Conservation (phyloP, 2,888 invertebrate species). For the Eristalis pertinax region DNA sequence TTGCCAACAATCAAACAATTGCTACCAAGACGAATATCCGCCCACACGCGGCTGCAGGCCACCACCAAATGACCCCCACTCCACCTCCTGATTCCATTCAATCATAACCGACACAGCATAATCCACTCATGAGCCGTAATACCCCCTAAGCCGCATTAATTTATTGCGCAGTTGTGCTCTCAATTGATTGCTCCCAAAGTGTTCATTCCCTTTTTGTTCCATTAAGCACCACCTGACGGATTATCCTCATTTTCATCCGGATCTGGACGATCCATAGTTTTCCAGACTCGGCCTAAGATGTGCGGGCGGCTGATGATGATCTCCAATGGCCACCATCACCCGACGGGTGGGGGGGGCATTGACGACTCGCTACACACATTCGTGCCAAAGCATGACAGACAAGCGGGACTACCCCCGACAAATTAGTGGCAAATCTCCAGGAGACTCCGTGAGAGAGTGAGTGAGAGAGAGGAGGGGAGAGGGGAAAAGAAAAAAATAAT, state of each 20-base stretch:
- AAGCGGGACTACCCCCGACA: conserved; percentile 23
- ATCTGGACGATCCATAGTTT: not conserved
- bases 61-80: conserved; percentile 1
- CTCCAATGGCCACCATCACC: not conserved
- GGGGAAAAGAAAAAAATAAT: conserved; percentile 30
- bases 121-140: conserved; percentile 24
- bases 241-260: conserved; percentile 16
- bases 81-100: not conserved
- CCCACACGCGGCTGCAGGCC: not conserved
- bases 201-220: conserved; percentile 25
- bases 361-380: not conserved
- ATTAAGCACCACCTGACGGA: conserved; percentile 42
- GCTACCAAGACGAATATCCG: not conserved
- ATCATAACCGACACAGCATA: conserved; percentile 16
- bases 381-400: conserved; percentile 15
- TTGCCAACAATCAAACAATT: conserved; percentile 1
- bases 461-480: not conserved
- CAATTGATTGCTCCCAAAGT: conserved; percentile 49
- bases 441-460: not conserved
- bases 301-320: no score
- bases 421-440: conserved; percentile 57
- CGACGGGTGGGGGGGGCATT: not conserved
- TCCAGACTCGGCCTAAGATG: not conserved
- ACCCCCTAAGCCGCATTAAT: conserved; percentile 31
- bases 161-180: conserved; percentile 28